Evolutionary conservation across 2,113 vertebrate genomes (phyloP), one percentile per base, ranked within the genome.

Genomic region (Pelusios castaneus): DNA sequence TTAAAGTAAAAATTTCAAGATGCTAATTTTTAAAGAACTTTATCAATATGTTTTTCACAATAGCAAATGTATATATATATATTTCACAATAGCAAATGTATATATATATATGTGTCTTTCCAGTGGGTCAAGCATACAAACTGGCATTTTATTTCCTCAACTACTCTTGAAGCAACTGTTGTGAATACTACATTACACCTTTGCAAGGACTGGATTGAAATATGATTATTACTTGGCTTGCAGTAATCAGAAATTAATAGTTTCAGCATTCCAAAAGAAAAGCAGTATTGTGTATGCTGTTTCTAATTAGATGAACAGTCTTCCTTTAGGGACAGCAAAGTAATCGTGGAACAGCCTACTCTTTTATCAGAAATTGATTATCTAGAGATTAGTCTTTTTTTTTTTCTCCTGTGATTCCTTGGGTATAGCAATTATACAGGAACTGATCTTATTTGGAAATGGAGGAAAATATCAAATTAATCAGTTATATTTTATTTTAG

Each of bases 301-400:
- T 93, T 94, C 54, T 82, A 54, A 63, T 89, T 90, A 79, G 24
- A 91, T 67, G 24, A 97, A 55, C 4, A 43, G 4, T 82, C 79
- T 92, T 95, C 81, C 84, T 92, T 95, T n/a, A 85, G 75, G 49
- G 78, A 89, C 47, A 89, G 80, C 55, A 91, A 83, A 90, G 49
- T 24, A 95, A 82, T 92, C 47, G 41, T 84, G 58, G 96, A 92
- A 3, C 49, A 93, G 58, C 6, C 31, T 89, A 82, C 56, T 86
- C 85, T 92, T 56, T 76, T 92, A 96, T 84, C 89, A 86, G 75
- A 93, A 93, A 83, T 51, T 85, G 80, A 97, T 96, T 88, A 86
- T 86, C 78, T 86, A n/a, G 75, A 91, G 82, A 86, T 82, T 14
- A 91, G 58, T 90, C 1, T 89, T 79, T 76, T 73, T 81, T 84